A percentile compares a stretch with the other conserved stretches of the same genome.
Conservation (phyloP, 2,797 vertebrate species). For the Helicolenus hilgendorfi region DNA sequence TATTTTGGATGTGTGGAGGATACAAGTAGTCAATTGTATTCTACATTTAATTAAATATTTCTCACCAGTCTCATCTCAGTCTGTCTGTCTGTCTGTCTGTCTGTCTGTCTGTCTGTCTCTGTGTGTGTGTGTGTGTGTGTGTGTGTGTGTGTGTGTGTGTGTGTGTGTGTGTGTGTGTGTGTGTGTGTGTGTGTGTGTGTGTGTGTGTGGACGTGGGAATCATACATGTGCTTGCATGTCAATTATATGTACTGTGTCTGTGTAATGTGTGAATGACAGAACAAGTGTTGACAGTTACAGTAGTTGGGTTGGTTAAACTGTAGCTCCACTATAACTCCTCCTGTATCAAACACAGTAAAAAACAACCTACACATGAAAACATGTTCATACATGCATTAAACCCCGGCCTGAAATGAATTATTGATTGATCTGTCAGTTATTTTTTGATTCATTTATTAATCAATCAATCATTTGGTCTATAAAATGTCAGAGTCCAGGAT, state of each 20-base stretch:
- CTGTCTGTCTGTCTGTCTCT: too few relatives aligned
- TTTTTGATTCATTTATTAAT: too few relatives aligned
- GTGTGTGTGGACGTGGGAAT: background rate
- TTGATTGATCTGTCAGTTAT: background rate
- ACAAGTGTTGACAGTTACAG: slow-evolving; percentile 60
- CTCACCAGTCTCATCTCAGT: background rate
- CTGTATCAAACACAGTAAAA: background rate
- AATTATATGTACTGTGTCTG: slow-evolving; percentile 31
- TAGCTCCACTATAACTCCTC: background rate
- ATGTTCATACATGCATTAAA: background rate
- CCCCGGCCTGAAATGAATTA: background rate
- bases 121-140: background rate
- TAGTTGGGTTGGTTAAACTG: slow-evolving; percentile 35
- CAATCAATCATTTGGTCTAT: background rate
- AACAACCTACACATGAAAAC: background rate
- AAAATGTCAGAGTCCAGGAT: background rate
- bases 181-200: background rate
- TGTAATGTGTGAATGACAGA: slow-evolving; percentile 5
- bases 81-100: too few relatives aligned
- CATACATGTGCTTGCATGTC: slow-evolving; percentile 41
- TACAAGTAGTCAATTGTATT: background rate
- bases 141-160: too few relatives aligned
- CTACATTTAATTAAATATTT: background rate
- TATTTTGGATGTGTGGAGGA: background rate
- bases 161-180: too few relatives aligned